Evolutionary conservation across 2,797 vertebrate genomes (phyloP).

Genomic region (Periparus ater): DNA sequence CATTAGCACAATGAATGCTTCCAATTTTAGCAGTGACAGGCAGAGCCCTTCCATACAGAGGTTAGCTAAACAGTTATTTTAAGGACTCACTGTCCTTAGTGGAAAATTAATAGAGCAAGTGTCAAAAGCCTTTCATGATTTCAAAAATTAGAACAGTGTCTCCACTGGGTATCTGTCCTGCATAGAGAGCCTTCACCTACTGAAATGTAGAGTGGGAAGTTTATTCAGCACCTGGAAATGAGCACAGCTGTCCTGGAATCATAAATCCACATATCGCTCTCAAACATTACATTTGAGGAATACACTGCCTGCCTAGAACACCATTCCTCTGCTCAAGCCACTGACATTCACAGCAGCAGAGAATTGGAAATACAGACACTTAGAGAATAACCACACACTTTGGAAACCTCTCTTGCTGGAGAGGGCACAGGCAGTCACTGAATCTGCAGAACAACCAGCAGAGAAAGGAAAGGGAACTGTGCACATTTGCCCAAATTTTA

Average conservation of each 20-base stretch:
- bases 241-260: not conserved
- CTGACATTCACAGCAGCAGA: not conserved
- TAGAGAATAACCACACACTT: not conserved
- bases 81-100: conserved; percentile 65
- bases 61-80: conserved; percentile 75
- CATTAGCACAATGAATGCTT: conserved; percentile 68
- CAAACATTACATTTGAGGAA: not conserved
- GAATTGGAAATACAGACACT: not conserved
- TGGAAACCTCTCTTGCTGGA: not conserved
- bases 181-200: conserved; percentile 23
- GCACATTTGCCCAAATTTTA: not conserved
- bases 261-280: not conserved
- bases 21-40: conserved; percentile 57
- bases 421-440: too few species aligned
- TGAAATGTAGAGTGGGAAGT: conserved; percentile 23
- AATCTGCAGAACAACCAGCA: not conserved
- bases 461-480: not conserved
- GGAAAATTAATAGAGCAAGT: conserved; percentile 66
- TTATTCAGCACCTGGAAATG: conserved; percentile 36
- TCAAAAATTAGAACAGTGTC: conserved; percentile 61
- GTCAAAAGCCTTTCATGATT: conserved; percentile 59
- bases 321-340: not conserved
- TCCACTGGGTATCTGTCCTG: conserved; percentile 44
- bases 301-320: not conserved
- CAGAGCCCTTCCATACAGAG: conserved; percentile 54